A percentile compares a stretch with the other conserved stretches of the same genome.
phyloP scores from a whole-genome alignment of 1,140 invertebrate genomes.

The Coptotermes formosanus region DNA sequence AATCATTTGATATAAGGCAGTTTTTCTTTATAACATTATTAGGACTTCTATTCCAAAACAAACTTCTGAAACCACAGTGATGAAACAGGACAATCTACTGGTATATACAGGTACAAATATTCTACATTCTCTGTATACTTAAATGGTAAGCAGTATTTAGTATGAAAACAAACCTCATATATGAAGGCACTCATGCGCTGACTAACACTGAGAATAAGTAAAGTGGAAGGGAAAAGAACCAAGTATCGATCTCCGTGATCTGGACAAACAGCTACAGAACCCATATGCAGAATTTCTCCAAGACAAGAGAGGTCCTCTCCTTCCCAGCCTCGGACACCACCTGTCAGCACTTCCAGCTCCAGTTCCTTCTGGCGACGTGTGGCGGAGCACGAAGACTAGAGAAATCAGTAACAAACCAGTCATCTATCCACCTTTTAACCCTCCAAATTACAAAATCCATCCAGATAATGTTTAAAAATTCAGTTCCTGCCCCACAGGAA shows the following conservation, averaged over 20 bases:
- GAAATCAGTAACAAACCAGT: conserved; percentile 8
- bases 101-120: neutral
- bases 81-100: no score
- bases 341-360: conserved; percentile 90
- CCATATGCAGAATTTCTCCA: conserved; percentile 80
- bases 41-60: no score
- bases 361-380: conserved; percentile 92
- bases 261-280: conserved; percentile 77
- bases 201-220: conserved; percentile 89
- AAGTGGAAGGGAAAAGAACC: conserved; percentile 82
- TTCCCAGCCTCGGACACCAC: conserved; percentile 91
- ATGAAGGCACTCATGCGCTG: conserved; percentile 90
- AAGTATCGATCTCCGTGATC: conserved; percentile 87
- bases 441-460: neutral
- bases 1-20: no score
- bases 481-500: no score
- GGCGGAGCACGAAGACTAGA: conserved; percentile 76
- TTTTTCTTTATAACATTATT: no score
- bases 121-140: conserved; percentile 9
- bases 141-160: neutral
- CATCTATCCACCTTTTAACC: no score
- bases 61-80: no score
- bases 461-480: neutral
- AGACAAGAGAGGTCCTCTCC: conserved; percentile 77
- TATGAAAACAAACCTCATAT: conserved; percentile 73